phyloP scores from a whole-genome alignment of 2,888 invertebrate genomes.

The Pardosa pseudoannulata region DNA sequence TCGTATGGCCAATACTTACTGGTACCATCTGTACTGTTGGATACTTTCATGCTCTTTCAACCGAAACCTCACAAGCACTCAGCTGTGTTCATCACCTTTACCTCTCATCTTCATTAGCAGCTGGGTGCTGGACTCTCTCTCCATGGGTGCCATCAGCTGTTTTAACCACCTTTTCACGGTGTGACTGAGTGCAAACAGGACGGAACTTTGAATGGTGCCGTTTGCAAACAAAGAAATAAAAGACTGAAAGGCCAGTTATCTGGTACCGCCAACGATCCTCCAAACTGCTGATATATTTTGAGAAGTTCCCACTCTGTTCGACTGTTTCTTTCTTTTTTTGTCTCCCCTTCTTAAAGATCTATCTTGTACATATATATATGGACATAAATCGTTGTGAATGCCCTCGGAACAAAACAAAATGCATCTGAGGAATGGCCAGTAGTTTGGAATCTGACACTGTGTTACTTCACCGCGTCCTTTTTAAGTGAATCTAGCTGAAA shows the following conservation, averaged over 20 bases:
- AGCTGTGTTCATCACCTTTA: too few relatives aligned
- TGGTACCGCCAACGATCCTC: background rate
- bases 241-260: too few relatives aligned
- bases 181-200: too few relatives aligned
- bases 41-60: background rate
- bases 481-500: too few relatives aligned
- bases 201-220: too few relatives aligned
- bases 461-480: background rate
- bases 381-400: slow-evolving; percentile 10
- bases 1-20: background rate
- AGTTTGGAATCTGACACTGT: background rate
- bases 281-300: background rate
- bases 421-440: background rate
- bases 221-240: too few relatives aligned
- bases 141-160: background rate
- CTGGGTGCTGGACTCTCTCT: background rate
- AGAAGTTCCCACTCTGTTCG: background rate
- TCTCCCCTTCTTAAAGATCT: slow-evolving; percentile 5
- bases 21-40: background rate
- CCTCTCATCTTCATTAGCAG: background rate
- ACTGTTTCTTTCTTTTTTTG: background rate
- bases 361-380: slow-evolving; percentile 4
- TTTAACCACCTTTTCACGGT: too few relatives aligned
- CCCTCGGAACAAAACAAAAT: background rate
- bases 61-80: background rate